phyloP scores from a whole-genome alignment of 2,113 vertebrate species.

The Caretta caretta region DNA sequence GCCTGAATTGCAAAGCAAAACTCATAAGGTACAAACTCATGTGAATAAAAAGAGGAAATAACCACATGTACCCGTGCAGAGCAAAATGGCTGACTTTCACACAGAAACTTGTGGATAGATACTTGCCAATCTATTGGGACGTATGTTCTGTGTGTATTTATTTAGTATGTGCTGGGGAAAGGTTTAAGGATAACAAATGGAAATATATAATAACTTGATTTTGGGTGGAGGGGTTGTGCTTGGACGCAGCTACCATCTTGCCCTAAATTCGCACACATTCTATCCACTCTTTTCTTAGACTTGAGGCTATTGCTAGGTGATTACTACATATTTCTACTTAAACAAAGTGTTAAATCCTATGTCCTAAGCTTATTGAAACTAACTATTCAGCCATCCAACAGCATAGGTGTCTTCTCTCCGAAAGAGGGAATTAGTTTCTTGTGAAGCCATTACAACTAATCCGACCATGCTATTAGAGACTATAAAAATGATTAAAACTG shows the following conservation, averaged over 20 bases:
- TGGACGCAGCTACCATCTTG: background rate
- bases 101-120: fast-evolving
- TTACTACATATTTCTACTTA: background rate
- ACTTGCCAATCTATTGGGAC: background rate
- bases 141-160: background rate
- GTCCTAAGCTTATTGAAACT: background rate
- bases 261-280: background rate
- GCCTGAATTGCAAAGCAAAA: background rate
- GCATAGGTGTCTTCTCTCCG: background rate
- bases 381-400: background rate
- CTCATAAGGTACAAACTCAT: background rate
- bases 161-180: background rate
- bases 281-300: background rate
- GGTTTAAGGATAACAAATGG: background rate
- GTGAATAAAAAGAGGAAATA: background rate
- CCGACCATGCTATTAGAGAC: background rate
- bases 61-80: fast-evolving
- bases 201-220: background rate
- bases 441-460: background rate
- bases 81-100: background rate
- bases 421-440: background rate
- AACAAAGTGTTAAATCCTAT: background rate
- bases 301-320: background rate
- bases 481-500: constrained; percentile 5
- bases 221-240: background rate